Base-by-base conservation (phyloP, 2,797 vertebrate genomes). In the Bovichtus diacanthus region DNA sequence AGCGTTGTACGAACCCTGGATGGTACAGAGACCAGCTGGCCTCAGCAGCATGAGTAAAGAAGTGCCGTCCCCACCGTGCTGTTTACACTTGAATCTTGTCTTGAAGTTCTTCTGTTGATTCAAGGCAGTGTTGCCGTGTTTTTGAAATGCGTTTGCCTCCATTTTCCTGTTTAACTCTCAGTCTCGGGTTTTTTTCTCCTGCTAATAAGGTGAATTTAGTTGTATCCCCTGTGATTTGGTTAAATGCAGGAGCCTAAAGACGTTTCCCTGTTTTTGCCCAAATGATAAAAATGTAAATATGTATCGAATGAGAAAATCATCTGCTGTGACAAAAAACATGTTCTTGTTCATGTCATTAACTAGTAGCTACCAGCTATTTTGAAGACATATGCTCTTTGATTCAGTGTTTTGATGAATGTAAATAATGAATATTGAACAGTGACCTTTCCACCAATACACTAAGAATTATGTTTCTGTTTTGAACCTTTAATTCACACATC, bases 331-430 rank as follows among this genome's bases (percentile, higher is more conserved):
- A 25, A 71, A 36, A 74, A 54, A 49, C 16, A 56, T 1, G 0
- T 36, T 60, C 16, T n/a, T n/a, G 8, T 66, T 73, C 12, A 25
- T 66, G 3, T 69, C 43, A 65, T 78, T 76, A 56, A 41, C 59
- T 34, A 4, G 15, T 47, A 55, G 66, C 83, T 67, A 19, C 29
- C 12, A 80, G 79, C 64, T 58, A 53, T 58, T 66, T 47, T 70
- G 13, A 70, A 53, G 23, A 56, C n/a, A 73, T 69, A 61, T 29
- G 47, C 47, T 15, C 8, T 29, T 11, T 1, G 29, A 59, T 34
- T 50, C 39, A 49, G 6, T 25, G 27, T 54, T 74, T 61, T 50
- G 21, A 71, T 41, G 50, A 31, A 18, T 9, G 41, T 71, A 67
- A 15, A 54, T 27, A 3, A 55, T 53, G 29, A 75, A 67, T 69